These are phyloP conservation scores for Drosophila subquinaria DNA, from an alignment of 2,888 invertebrate species.

Conservation along the genomic window DNA sequence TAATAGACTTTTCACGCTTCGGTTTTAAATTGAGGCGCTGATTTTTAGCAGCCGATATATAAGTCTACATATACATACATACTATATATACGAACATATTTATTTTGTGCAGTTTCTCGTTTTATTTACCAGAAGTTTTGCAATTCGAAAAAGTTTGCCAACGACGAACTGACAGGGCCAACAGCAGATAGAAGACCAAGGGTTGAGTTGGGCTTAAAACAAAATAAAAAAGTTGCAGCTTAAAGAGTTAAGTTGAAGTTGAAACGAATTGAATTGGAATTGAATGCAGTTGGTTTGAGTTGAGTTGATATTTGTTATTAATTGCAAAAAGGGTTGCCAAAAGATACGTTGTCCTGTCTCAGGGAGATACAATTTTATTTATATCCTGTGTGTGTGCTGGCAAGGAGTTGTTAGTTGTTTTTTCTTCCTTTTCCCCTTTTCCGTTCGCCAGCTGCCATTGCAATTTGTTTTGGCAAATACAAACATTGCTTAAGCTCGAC, in stretches of 20 bases:
- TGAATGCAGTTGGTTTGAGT: slow-evolving; percentile 28
- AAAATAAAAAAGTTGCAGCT: slow-evolving; percentile 30
- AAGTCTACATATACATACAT: slow-evolving; percentile 12
- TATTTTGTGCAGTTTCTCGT: slow-evolving; percentile 31
- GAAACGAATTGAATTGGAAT: slow-evolving; percentile 22
- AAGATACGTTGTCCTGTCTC: slow-evolving; percentile 40
- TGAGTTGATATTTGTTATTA: slow-evolving; percentile 68
- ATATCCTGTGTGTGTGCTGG: slow-evolving; percentile 21
- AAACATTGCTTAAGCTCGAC: slow-evolving; percentile 46
- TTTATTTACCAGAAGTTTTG: slow-evolving; percentile 71
- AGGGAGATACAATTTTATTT: slow-evolving; percentile 36
- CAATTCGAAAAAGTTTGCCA: slow-evolving; percentile 62
- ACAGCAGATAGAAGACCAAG: slow-evolving; percentile 9
- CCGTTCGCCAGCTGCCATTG: slow-evolving; percentile 55
- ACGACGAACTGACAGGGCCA: slow-evolving; percentile 18
- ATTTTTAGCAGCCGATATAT: slow-evolving; percentile 70
- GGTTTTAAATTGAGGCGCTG: slow-evolving; percentile 80
- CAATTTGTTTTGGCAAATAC: slow-evolving; percentile 62
- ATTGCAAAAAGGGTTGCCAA: slow-evolving; percentile 75
- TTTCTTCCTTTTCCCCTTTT: slow-evolving; percentile 17
- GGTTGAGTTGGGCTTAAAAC: too few species aligned
- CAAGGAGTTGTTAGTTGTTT: slow-evolving; percentile 11
- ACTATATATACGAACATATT: slow-evolving; percentile 20
- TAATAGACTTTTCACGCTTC: slow-evolving; percentile 81
- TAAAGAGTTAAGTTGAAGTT: slow-evolving; percentile 44